Evolutionary conservation across 1,140 invertebrate species (phyloP).

Genomic region (Arctopsyche grandis): DNA sequence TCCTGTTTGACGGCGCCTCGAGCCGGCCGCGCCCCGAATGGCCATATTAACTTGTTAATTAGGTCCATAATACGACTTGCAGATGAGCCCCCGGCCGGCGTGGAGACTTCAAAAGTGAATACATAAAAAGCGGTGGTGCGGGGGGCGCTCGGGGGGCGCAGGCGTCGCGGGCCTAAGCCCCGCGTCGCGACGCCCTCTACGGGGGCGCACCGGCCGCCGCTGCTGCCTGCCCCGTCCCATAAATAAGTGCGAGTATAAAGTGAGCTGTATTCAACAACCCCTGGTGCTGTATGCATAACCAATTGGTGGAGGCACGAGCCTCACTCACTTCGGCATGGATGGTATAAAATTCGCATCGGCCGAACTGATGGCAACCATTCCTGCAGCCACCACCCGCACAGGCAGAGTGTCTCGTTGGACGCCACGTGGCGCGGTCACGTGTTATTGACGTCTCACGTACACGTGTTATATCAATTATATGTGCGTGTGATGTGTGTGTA

Average conservation of each 20-base stretch:
- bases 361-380: constrained; percentile 52
- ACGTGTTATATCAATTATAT: neutral
- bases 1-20: constrained; percentile 55
- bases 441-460: neutral
- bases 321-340: constrained; percentile 60
- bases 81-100: constrained; percentile 71
- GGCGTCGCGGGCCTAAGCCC: constrained; percentile 65
- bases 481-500: neutral
- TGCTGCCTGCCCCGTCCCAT: constrained; percentile 66
- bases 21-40: constrained; percentile 53
- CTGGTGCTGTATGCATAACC: constrained; percentile 70
- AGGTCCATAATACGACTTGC: constrained; percentile 89
- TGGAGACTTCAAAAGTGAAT: constrained; percentile 70
- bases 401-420: constrained; percentile 39
- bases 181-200: constrained; percentile 59
- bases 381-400: constrained; percentile 48
- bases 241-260: constrained; percentile 64
- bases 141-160: constrained; percentile 64
- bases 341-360: constrained; percentile 67
- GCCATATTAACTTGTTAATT: constrained; percentile 91
- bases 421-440: neutral
- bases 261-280: constrained; percentile 69
- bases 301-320: constrained; percentile 65
- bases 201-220: constrained; percentile 66
- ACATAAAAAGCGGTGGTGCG: constrained; percentile 68